Evolutionary conservation across 2,797 vertebrate species (phyloP), one percentile per base, ranked within the genome.

Genomic region (Babyrousa celebensis): DNA sequence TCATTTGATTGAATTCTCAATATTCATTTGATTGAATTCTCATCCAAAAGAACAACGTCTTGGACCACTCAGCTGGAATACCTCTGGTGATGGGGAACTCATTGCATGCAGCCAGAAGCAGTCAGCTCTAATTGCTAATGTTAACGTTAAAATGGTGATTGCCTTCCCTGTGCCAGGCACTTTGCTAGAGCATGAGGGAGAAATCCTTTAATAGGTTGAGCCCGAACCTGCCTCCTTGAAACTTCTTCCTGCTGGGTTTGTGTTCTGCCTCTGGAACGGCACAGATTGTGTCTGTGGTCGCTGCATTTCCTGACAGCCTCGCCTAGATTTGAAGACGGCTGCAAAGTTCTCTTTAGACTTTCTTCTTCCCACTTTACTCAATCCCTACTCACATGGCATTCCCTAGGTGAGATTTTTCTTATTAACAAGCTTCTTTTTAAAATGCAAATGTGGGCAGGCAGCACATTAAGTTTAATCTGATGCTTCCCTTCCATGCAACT

Each of bases 331-430:
- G 65, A 78, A 92, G 94, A 54, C n/a, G 23, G 65, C 60, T 54
- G 72, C 36, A 75, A 80, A 72, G 54, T 72, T 89, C 87, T 90
- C 80, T 43, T 84, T 52, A 18, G 72, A 80, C 58, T 80, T 80
- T 86, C 83, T 40, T 93, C 62, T 92, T 83, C 12, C 25, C 72
- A 75, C 8, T 94, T 74, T 93, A 63, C 67, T 86, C 84, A 67
- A 1, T 92, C 72, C 94, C 68, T 83, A 83, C 80, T 84, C 67
- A 1, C 54, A 52, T 63, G 5, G 0, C 17, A 60, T 20, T 82
- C 62, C 21, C 58, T 60, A 89, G 21, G 54, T 80, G 65, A 98
- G 83, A 85, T 60, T 97, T 91, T 96, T 89, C 86, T 89, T 58
- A 56, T 93, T 85, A 85, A 82, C 5, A 74, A 62, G 67, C 48